phyloP scores from a whole-genome alignment of 2,113 vertebrate genomes.

The Pao palembangensis region DNA sequence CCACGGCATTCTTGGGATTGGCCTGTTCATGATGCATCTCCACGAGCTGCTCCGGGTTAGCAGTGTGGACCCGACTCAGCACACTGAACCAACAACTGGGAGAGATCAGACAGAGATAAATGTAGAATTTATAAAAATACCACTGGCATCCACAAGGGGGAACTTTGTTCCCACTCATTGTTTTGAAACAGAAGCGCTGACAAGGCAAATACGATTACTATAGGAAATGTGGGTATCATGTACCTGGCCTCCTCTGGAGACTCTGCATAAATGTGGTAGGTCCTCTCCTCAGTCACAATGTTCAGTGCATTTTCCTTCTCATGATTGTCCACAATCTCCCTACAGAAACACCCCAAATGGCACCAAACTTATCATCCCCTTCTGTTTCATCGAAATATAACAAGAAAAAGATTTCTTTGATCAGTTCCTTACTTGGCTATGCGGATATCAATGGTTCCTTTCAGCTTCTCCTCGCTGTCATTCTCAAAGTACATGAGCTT shows the following conservation, averaged over 20 bases:
- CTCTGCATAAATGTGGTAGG: constrained; percentile 90
- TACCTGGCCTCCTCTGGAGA: constrained; percentile 93
- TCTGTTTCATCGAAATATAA: neutral
- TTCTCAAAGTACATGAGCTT: constrained; percentile 93
- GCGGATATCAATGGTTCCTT: constrained; percentile 85
- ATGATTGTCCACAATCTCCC: constrained; percentile 91
- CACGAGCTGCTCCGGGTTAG: constrained; percentile 84
- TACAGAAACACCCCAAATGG: constrained; percentile 48
- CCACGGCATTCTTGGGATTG: constrained; percentile 94
- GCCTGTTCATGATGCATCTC: constrained; percentile 93
- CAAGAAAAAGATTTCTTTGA: neutral
- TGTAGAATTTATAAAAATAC: constrained; percentile 30
- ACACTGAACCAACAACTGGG: constrained; percentile 88
- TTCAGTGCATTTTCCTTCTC: constrained; percentile 93
- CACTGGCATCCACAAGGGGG: constrained; percentile 52
- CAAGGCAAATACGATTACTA: constrained; percentile 6
- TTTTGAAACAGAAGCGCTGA: constrained; percentile 2
- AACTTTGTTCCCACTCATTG: constrained; percentile 38
- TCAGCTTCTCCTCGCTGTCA: constrained; percentile 88
- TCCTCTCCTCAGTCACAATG: constrained; percentile 85
- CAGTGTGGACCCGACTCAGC: constrained; percentile 86
- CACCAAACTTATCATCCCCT: neutral
- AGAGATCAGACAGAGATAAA: constrained; percentile 50
- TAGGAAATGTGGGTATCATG: neutral
- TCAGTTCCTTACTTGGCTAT: constrained; percentile 77